These are phyloP conservation scores for Steinernema khuongi DNA, from an alignment of 1,140 invertebrate genomes.

Conservation along the genomic window DNA sequence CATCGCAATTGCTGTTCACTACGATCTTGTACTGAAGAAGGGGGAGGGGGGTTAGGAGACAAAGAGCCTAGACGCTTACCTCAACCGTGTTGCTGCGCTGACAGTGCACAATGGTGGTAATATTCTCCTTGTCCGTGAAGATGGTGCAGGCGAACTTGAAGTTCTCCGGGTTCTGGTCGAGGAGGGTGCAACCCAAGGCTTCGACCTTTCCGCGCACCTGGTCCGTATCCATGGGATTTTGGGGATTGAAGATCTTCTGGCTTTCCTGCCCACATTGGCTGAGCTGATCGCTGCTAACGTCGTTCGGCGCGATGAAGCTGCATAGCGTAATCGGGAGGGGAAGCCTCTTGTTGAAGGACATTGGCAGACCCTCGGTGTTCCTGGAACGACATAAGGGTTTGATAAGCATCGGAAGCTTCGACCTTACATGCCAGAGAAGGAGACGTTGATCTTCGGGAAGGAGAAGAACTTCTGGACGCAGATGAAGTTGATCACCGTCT, in stretches of 20 bases:
- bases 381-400: slow-evolving; percentile 27
- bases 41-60: slow-evolving; percentile 13
- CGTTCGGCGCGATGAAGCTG: slow-evolving; percentile 96
- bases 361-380: slow-evolving; percentile 68
- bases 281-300: slow-evolving; percentile 97
- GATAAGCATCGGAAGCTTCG: background rate
- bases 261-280: slow-evolving; percentile 76
- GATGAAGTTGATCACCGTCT: slow-evolving; percentile 93
- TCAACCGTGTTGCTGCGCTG: slow-evolving; percentile 74
- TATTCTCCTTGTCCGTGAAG: slow-evolving; percentile 86
- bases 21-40: slow-evolving; percentile 64
- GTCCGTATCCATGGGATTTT: slow-evolving; percentile 77
- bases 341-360: slow-evolving; percentile 70
- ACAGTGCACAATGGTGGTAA: slow-evolving; percentile 87
- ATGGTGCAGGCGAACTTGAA: slow-evolving; percentile 98
- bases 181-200: slow-evolving; percentile 88
- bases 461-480: slow-evolving; percentile 87
- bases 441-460: slow-evolving; percentile 62
- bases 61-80: slow-evolving; percentile 25
- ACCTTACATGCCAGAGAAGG: slow-evolving; percentile 60
- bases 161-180: slow-evolving; percentile 96
- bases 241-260: slow-evolving; percentile 94
- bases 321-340: slow-evolving; percentile 92
- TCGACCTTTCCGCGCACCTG: slow-evolving; percentile 80
- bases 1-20: slow-evolving; percentile 61